A percentile compares a stretch with the other conserved stretches of the same genome.
Evolutionary conservation across 2,888 invertebrate genomes (phyloP).

Genomic region (Epistrophella euchroma): DNA sequence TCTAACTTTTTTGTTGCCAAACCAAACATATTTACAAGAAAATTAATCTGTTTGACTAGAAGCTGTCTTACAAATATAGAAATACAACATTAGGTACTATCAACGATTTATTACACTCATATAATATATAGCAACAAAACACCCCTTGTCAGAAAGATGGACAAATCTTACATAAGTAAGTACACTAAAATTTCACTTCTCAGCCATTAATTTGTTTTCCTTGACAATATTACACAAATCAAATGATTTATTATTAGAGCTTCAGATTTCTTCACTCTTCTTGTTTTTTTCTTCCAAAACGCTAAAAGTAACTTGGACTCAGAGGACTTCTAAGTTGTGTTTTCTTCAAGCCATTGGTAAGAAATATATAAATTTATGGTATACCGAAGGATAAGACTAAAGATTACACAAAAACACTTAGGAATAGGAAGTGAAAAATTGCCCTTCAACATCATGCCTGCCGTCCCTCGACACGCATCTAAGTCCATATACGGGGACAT

Average conservation of each 20-base stretch:
- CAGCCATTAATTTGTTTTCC: neutral
- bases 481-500: neutral
- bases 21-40: neutral
- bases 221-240: slow-evolving; percentile 11
- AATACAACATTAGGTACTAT: neutral
- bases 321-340: slow-evolving; percentile 15
- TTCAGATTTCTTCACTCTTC: slow-evolving; percentile 3
- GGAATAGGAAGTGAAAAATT: slow-evolving; percentile 50
- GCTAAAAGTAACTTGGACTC: neutral
- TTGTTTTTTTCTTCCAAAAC: neutral
- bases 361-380: slow-evolving; percentile 36
- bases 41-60: neutral
- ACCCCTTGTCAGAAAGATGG: neutral
- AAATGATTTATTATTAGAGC: slow-evolving; percentile 11
- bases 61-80: neutral
- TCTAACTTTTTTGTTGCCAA: neutral
- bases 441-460: slow-evolving; percentile 2
- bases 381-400: slow-evolving; percentile 25
- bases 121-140: neutral
- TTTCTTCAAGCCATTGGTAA: neutral
- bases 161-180: neutral
- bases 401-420: slow-evolving; percentile 43
- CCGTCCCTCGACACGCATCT: slow-evolving; percentile 36
- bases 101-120: neutral
- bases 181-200: neutral